Percentiles rank a stretch among this genome's conserved stretches.
Conservation (phyloP, 1,140 invertebrate species). For the Drosophila jambulina region DNA sequence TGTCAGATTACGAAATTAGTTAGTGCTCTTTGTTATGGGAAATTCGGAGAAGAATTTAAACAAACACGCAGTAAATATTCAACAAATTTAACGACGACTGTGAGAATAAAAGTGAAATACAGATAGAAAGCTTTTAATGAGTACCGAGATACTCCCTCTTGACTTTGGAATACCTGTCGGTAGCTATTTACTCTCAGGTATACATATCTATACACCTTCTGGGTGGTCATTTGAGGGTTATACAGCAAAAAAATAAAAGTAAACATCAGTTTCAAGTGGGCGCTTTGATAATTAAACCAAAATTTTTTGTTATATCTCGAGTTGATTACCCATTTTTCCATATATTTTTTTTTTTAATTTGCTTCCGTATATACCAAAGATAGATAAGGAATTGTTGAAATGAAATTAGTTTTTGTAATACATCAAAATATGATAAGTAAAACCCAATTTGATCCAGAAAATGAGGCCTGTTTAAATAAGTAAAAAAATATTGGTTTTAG, state of each 20-base stretch:
- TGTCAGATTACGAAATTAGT: background rate
- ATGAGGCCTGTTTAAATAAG: background rate
- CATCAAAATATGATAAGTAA: background rate
- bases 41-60: background rate
- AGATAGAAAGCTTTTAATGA: constrained; percentile 24
- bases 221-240: constrained; percentile 3
- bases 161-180: background rate
- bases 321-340: background rate
- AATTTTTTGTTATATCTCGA: constrained; percentile 1
- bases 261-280: constrained; percentile 10
- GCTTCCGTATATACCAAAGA: background rate
- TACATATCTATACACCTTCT: background rate
- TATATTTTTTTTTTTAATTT: background rate
- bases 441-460: background rate
- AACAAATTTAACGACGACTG: background rate
- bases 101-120: constrained; percentile 3
- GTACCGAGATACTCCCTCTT: constrained; percentile 12
- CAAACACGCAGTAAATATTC: background rate
- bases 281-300: background rate
- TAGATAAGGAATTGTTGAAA: background rate
- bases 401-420: constrained; percentile 2
- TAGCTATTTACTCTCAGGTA: background rate
- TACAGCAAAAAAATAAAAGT: constrained; percentile 4
- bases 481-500: no score
- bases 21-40: background rate